Conservation (phyloP, 53 echinoderm and acorn worm genomes). For the Apostichopus leukothele region DNA sequence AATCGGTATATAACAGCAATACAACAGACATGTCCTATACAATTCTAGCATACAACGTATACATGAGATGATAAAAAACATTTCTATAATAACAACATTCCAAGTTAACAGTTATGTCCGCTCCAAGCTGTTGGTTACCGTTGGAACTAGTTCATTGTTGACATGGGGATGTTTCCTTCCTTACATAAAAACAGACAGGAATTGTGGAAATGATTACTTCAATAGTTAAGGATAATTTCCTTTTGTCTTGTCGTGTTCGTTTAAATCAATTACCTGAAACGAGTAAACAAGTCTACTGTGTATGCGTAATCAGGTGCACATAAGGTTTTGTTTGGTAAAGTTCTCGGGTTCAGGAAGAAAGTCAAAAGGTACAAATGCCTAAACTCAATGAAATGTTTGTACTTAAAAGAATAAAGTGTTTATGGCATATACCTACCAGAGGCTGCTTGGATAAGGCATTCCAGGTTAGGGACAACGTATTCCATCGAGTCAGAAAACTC, state of each 20-base stretch:
- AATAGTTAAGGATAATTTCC: not conserved
- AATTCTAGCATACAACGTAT: too few species aligned
- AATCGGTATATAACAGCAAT: too few species aligned
- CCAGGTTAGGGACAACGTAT: slow-evolving; percentile 83
- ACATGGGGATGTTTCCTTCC: not conserved
- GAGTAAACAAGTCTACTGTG: too few species aligned
- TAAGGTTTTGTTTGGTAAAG: too few species aligned
- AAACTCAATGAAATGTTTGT: not conserved
- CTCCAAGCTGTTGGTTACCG: not conserved
- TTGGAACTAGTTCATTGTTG: not conserved
- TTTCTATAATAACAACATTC: not conserved
- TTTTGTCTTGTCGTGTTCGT: not conserved
- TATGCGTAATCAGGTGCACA: too few species aligned
- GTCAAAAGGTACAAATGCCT: not conserved
- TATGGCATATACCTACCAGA: slow-evolving; percentile 55
- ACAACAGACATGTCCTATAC: too few species aligned
- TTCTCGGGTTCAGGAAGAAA: not conserved
- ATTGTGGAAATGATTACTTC: not conserved
- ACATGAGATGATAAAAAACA: too few species aligned
- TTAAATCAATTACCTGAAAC: not conserved
- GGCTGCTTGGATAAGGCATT: slow-evolving; percentile 75
- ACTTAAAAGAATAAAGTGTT: not conserved
- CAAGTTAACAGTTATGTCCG: not conserved
- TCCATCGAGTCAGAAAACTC: slow-evolving; percentile 86
- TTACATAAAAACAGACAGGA: not conserved